phyloP scores from a whole-genome alignment of 2,797 vertebrate genomes.

The Eupleurogrammus muticus region DNA sequence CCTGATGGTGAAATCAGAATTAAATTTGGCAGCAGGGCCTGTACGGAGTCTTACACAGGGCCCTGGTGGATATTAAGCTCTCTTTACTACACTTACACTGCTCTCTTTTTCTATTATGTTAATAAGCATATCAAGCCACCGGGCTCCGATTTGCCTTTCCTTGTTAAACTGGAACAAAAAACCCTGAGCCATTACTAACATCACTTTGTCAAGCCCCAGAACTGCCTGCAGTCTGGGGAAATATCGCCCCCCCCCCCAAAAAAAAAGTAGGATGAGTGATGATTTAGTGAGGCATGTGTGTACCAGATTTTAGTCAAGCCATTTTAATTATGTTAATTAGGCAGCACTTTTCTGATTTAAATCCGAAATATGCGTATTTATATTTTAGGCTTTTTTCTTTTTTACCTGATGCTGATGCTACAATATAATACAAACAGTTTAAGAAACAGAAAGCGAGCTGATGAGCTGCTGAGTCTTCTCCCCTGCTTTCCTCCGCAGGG shows the following conservation, averaged over 20 bases:
- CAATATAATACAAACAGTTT: conserved; percentile 20
- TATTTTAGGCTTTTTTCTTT: conserved; percentile 18
- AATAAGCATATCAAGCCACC: conserved; percentile 63
- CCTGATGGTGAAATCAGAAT: conserved; percentile 44
- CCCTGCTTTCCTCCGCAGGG: conserved; percentile 26
- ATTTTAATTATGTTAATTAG: conserved; percentile 23
- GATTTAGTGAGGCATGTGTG: conserved; percentile 31
- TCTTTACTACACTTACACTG: conserved; percentile 58
- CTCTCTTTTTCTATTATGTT: conserved; percentile 68
- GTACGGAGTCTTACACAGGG: conserved; percentile 42
- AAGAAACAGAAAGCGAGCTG: conserved; percentile 26
- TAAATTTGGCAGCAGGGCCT: conserved; percentile 57
- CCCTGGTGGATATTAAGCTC: conserved; percentile 68
- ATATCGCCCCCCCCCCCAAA: too few species aligned
- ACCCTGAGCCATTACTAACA: conserved; percentile 54
- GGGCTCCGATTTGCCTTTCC: conserved; percentile 52
- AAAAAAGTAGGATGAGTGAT: conserved; percentile 34
- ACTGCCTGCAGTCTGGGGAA: conserved; percentile 58
- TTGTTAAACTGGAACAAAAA: conserved; percentile 69
- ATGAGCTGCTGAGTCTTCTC: conserved; percentile 17
- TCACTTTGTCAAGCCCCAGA: conserved; percentile 42
- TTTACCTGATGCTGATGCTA: conserved; percentile 18
- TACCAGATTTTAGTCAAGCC: conserved; percentile 7
- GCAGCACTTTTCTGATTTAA: conserved; percentile 14
- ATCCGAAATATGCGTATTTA: conserved; percentile 19